Evolutionary conservation across 2,888 invertebrate species (phyloP).

Genomic region (Dolichomitus sp.): DNA sequence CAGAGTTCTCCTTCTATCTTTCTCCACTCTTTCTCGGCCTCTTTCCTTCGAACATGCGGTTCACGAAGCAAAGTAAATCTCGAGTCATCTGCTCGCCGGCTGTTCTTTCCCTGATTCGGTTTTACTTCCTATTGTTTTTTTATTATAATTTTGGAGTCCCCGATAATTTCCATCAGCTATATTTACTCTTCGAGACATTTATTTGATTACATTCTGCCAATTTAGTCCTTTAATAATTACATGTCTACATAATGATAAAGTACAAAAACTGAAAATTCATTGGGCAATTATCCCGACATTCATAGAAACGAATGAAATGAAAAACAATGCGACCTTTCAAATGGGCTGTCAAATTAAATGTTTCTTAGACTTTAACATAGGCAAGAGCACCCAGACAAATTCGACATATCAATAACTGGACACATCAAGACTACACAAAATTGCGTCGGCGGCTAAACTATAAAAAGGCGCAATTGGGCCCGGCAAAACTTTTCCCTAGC

Average conservation of each 20-base stretch:
- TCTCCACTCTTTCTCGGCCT: constrained; percentile 54
- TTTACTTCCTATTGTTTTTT: constrained; percentile 31
- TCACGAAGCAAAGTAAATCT: constrained; percentile 44
- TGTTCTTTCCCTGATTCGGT: constrained; percentile 48
- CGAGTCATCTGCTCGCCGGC: constrained; percentile 48
- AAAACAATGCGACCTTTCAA: too few relatives aligned
- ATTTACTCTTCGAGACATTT: constrained; percentile 7
- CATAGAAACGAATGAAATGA: too few relatives aligned
- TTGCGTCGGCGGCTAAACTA: too few relatives aligned
- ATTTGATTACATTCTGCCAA: constrained; percentile 10
- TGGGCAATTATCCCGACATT: too few relatives aligned
- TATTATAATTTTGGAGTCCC: not conserved
- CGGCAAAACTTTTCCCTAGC: too few relatives aligned
- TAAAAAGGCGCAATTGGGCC: too few relatives aligned
- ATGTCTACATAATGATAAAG: not conserved
- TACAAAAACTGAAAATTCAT: too few relatives aligned
- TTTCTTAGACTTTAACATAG: too few relatives aligned
- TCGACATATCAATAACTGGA: too few relatives aligned
- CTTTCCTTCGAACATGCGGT: constrained; percentile 45
- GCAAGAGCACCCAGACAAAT: too few relatives aligned
- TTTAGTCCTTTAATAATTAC: not conserved
- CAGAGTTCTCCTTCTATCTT: constrained; percentile 68
- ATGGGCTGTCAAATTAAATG: too few relatives aligned
- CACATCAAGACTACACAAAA: too few relatives aligned
- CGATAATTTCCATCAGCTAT: not conserved